A percentile compares a stretch with the other conserved stretches of the same genome.
Conservation (phyloP, 2,888 invertebrate genomes). For the Lasioglossum figueresi region DNA sequence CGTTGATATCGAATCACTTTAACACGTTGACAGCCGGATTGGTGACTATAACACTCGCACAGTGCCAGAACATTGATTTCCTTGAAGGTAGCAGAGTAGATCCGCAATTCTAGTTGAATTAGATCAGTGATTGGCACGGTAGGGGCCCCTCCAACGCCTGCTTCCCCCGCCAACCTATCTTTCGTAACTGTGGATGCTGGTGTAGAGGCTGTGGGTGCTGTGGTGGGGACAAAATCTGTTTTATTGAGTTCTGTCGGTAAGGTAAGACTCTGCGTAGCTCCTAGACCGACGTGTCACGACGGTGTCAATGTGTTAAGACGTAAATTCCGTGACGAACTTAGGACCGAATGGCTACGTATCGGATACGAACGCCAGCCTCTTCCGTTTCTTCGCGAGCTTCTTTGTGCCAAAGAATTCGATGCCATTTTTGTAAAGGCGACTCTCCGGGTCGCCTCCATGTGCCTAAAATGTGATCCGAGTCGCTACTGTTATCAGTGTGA, state of each 20-base stretch:
- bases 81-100: background rate
- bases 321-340: constrained; percentile 10
- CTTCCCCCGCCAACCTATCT: too few species aligned
- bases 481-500: constrained; percentile 35
- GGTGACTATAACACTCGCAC: background rate
- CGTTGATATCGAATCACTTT: constrained; percentile 50
- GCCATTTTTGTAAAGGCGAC: constrained; percentile 57
- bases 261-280: background rate
- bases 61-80: background rate
- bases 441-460: constrained; percentile 66
- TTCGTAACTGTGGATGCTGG: too few species aligned
- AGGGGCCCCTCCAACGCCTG: too few species aligned
- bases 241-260: too few species aligned
- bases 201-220: too few species aligned
- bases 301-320: constrained; percentile 3
- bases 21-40: constrained; percentile 2
- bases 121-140: background rate
- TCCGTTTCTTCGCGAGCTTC: constrained; percentile 66
- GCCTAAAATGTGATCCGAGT: constrained; percentile 68
- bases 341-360: constrained; percentile 12
- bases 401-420: constrained; percentile 64
- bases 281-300: background rate
- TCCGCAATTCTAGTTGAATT: background rate
- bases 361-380: constrained; percentile 30
- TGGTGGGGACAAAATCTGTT: too few species aligned